These are phyloP conservation scores for Drosophila tsacasi DNA, from an alignment of 1,140 invertebrate species.

Conservation along the genomic window DNA sequence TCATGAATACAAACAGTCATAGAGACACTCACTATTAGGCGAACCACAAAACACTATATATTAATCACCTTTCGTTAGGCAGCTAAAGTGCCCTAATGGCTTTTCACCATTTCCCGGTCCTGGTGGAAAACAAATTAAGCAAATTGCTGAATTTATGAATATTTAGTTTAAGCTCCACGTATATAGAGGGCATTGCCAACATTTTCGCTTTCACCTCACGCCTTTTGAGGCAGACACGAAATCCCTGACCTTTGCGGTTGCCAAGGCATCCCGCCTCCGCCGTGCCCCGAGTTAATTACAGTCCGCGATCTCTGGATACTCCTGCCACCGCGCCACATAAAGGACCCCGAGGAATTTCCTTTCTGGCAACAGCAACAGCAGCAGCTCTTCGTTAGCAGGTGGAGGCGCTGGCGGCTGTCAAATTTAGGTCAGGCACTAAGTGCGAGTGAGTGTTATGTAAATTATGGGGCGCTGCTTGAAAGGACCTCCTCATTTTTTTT, in stretches of 20 bases:
- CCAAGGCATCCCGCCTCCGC: slow-evolving; percentile 24
- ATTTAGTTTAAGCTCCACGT: slow-evolving; percentile 25
- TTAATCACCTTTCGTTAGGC: slow-evolving; percentile 35
- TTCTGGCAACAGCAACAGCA: slow-evolving; percentile 18
- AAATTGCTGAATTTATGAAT: slow-evolving; percentile 57
- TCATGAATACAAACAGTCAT: neutral
- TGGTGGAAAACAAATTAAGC: slow-evolving; percentile 39
- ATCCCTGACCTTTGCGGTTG: slow-evolving; percentile 79
- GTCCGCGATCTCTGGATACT: slow-evolving; percentile 31
- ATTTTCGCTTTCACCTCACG: slow-evolving; percentile 72
- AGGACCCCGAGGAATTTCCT: slow-evolving; percentile 39
- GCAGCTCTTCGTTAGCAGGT: slow-evolving; percentile 29
- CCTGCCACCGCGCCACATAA: slow-evolving; percentile 12
- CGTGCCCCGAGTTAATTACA: slow-evolving; percentile 65
- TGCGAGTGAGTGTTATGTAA: slow-evolving; percentile 81
- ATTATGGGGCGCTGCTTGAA: slow-evolving; percentile 63
- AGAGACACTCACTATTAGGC: neutral
- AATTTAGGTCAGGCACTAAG: slow-evolving; percentile 80
- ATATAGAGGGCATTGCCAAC: slow-evolving; percentile 21
- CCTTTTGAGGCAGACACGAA: slow-evolving; percentile 48
- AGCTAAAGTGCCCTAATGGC: slow-evolving; percentile 25
- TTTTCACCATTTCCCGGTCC: slow-evolving; percentile 13
- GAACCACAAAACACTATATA: slow-evolving; percentile 2
- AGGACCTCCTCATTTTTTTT: slow-evolving; percentile 54
- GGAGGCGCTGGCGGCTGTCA: slow-evolving; percentile 32